Evolutionary conservation across 2,113 vertebrate species (phyloP), one percentile per base, ranked within the genome.

Genomic region (Ivindomyrus marchei): DNA sequence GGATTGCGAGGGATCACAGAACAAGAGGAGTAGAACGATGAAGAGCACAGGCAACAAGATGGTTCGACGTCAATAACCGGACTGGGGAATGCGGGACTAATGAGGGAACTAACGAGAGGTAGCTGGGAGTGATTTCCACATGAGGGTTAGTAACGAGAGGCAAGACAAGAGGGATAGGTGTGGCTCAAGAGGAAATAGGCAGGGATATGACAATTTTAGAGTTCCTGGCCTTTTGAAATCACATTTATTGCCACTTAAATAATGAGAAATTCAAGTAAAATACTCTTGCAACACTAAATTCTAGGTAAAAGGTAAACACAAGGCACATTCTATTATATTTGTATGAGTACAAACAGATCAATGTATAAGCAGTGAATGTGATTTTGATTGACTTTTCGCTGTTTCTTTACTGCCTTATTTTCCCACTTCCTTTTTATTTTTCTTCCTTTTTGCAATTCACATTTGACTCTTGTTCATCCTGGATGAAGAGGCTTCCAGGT

Each of bases 201-300:
- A 56, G 5, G 17, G 52, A 53, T 21, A 53, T 19, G 52, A 53
- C 52, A 53, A 21, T 19, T 53, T 53, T 53, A 89, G 91, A 89
- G 50, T 56, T 89, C 39, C 53, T 89, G 90, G 91, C 87, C 88
- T 91, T 91, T 89, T 58, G 70, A 88, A 88, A 88, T 56, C 85
- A 87, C 62, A 58, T 91, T 92, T 80, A 90, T 91, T 91, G 89
- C 87, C 45, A 74, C 66, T 89, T 88, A 50, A 56, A 53, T 46
- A 45, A 91, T 91, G 74, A 31, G 49, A 89, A 90, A 91, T 85
- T 77, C 86, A 91, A 87, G 91, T 21, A 56, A 56, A 56, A 21
- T 56, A 56, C 53, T 56, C 89, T 89, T 36, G 31, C 66, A 15
- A 74, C 1, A 74, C 66, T 36, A 36, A 36, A 77, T 39, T 77